Conservation (phyloP, 2,113 vertebrate genomes). For the Lepidothrix coronata region DNA sequence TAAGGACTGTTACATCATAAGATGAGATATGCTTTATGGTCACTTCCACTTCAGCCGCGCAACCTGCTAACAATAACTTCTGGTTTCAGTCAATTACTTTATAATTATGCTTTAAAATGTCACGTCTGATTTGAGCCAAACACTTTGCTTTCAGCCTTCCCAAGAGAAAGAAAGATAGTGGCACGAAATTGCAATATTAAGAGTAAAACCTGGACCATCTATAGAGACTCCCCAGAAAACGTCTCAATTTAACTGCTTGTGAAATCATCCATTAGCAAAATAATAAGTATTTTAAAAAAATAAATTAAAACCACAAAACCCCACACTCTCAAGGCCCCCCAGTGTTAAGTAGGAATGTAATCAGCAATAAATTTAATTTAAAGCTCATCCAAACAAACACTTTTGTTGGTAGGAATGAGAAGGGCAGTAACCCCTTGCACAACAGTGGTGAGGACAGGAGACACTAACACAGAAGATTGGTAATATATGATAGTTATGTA, state of each 20-base stretch:
- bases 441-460: neutral
- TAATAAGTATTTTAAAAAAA: neutral
- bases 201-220: neutral
- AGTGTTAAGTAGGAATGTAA: neutral
- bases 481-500: neutral
- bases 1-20: neutral
- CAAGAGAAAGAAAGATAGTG: neutral
- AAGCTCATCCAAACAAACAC: neutral
- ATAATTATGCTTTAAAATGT: slow-evolving; percentile 37
- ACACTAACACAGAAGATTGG: neutral
- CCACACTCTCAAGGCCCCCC: fast-evolving
- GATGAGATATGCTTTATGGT: neutral
- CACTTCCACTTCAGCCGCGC: neutral
- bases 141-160: slow-evolving; percentile 14
- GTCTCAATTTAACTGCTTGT: neutral
- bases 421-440: neutral
- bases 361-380: neutral
- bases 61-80: neutral
- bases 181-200: neutral
- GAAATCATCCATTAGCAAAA: neutral
- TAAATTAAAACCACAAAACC: neutral
- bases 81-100: slow-evolving; percentile 33
- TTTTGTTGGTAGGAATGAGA: neutral
- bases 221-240: neutral
- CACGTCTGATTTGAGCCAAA: slow-evolving; percentile 3